Evolutionary conservation across 2,888 invertebrate species (phyloP), one percentile per base, ranked within the genome.

Genomic region (Phyllotreta cruciferae): DNA sequence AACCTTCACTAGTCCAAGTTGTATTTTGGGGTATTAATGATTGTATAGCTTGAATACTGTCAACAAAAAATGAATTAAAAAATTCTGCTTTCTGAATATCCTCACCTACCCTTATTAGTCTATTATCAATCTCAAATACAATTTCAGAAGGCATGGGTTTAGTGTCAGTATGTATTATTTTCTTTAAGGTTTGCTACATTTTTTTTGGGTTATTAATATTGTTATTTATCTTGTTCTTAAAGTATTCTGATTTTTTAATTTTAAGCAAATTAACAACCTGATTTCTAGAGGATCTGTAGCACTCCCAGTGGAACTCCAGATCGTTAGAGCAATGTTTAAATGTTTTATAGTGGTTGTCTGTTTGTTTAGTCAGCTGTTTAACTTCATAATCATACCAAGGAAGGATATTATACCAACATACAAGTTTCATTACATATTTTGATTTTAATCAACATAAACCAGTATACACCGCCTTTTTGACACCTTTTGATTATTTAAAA

Each of bases 231-330:
- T 56, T 56, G 45, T 56, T 45, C 47, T 56, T 44, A 56, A 44
- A 56, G 37, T 45, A 56, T 56, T 45, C 56, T 36, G 44, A 14
- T 56, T 56, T 56, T 56, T 56, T 55, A 13, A 38, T 56, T 56
- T 56, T 44, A n/a, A 14, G 42, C 41, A 42, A 24, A 56, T 56
- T 56, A n/a, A 56, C 56, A 35, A 56, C 56, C 38, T 8, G 36
- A 24, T 53, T 53, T 53, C 38, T 34, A 6, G 38, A 53, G 3
- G 36, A 37, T 8, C 38, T 36, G 8, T 53, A 53, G 10, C 38
- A 36, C 38, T 53, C 38, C 53, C 53, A 53, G 34, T 44, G 44
- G 4, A 44, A 5, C 44, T 44, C 44, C 14, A 11, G 44, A 44
- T 44, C 11, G 14, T 8, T 10, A 10, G 44, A 7, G 14, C 53